Conservation (phyloP, 1,140 invertebrate species). For the Leguminivora glycinivorella region DNA sequence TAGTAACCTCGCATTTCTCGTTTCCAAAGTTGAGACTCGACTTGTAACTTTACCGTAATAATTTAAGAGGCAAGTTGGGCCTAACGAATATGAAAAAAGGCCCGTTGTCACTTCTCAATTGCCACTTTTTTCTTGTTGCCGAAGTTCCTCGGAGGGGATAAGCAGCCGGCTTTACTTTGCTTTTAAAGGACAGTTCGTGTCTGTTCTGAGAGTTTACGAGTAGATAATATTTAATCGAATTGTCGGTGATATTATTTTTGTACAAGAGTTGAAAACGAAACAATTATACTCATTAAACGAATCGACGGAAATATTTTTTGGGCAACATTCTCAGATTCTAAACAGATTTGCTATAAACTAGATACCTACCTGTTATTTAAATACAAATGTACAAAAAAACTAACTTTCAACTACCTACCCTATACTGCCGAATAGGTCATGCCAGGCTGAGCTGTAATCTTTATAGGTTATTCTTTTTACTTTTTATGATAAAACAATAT, state of each 20-base stretch:
- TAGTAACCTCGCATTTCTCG: neutral
- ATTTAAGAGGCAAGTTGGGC: slow-evolving; percentile 38
- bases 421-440: too few species aligned
- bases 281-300: too few species aligned
- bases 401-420: too few species aligned
- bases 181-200: slow-evolving; percentile 25
- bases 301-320: neutral
- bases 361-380: too few species aligned
- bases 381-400: too few species aligned
- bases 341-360: too few species aligned
- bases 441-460: too few species aligned
- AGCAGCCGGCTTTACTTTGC: slow-evolving; percentile 28
- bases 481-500: neutral
- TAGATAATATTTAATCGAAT: neutral
- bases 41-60: slow-evolving; percentile 35
- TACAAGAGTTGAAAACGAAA: neutral
- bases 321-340: too few species aligned
- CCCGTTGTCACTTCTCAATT: slow-evolving; percentile 31
- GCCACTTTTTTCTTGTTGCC: slow-evolving; percentile 31
- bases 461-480: too few species aligned
- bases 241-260: neutral
- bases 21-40: slow-evolving; percentile 19
- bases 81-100: slow-evolving; percentile 31
- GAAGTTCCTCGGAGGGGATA: slow-evolving; percentile 22
- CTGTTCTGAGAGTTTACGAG: slow-evolving; percentile 8